Base-by-base conservation (phyloP, 1,140 invertebrate species). In the Drosophila eugracilis region DNA sequence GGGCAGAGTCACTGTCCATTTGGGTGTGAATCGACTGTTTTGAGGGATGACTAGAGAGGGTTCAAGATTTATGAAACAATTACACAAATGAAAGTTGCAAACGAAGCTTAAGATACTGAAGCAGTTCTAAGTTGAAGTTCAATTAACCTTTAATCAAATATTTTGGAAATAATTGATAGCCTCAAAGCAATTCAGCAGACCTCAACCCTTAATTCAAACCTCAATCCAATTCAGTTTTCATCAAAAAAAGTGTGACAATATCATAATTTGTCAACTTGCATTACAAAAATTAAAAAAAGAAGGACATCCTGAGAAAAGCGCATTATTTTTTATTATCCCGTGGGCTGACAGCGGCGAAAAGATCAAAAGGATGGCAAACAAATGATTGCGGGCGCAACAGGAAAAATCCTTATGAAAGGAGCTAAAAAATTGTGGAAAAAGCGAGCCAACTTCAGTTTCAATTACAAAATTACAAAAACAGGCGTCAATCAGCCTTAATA, bases 401-500 rank as follows among this genome's bases (percentile, higher is more conserved):
- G n/a, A 50, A 65, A 57, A 52, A 44, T 7, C n/a, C 15, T 9
- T 15, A 53, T 45, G 72, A 85, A 79, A 78, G 36, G 28, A 59
- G 36, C 26, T 50, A 7, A 78, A 76, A 78, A 85, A 48, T 85
- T 60, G 60, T 45, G 62, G 54, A 73, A 85, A 76, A 84, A 67
- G 42, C 26, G 7, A 28, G 14, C 26, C 76, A 86, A 83, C 83
- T 86, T 86, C 83, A 88, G 83, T 86, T 86, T 86, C 83, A 86
- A 86, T 86, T 88, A 86, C 81, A 86, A 86, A 86, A 86, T 88
- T 86, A 86, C 83, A 86, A 67, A 86, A 81, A 72, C 74, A 86
- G 83, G 83, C 83, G 83, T 86, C 83, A 86, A 86, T 86, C 83
- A 86, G 83, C 78, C 77, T 86, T 86, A 83, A 88, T 83, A 88